Conservation (phyloP, 2,888 invertebrate genomes). For the Lottia gigantea region DNA sequence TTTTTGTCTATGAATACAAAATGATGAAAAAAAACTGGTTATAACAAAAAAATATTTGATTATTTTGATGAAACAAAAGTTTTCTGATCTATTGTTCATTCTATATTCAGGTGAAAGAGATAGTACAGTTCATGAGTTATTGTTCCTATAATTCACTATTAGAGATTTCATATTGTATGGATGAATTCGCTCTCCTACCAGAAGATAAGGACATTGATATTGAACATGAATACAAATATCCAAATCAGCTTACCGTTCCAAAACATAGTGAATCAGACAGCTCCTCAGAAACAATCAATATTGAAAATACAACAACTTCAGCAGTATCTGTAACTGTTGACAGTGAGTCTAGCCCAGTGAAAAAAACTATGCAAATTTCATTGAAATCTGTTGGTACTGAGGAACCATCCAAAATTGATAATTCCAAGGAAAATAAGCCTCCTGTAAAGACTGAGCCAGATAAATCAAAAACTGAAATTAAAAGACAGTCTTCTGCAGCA, state of each 20-base stretch:
- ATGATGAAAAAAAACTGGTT: too few species aligned
- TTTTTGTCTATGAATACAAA: too few species aligned
- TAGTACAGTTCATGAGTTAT: constrained; percentile 84
- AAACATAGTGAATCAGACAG: constrained; percentile 2
- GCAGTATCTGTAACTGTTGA: neutral
- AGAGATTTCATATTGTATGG: constrained; percentile 90
- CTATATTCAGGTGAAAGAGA: constrained; percentile 78
- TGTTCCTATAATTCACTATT: constrained; percentile 91
- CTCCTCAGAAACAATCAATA: neutral
- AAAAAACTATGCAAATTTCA: neutral
- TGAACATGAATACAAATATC: constrained; percentile 21
- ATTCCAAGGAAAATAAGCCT: neutral
- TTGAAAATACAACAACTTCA: neutral
- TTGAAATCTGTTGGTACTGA: neutral
- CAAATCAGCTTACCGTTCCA: neutral
- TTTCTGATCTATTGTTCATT: too few species aligned
- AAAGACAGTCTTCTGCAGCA: constrained; percentile 22
- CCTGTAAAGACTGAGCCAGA: neutral
- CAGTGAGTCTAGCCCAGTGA: neutral
- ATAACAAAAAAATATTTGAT: too few species aligned
- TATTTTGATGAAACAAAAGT: too few species aligned
- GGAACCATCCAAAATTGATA: neutral
- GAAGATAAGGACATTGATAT: constrained; percentile 24
- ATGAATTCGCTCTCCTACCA: constrained; percentile 84
- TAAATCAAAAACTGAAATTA: neutral